Evolutionary conservation across 1,140 invertebrate species (phyloP).

Genomic region (Drosophila bocki): DNA sequence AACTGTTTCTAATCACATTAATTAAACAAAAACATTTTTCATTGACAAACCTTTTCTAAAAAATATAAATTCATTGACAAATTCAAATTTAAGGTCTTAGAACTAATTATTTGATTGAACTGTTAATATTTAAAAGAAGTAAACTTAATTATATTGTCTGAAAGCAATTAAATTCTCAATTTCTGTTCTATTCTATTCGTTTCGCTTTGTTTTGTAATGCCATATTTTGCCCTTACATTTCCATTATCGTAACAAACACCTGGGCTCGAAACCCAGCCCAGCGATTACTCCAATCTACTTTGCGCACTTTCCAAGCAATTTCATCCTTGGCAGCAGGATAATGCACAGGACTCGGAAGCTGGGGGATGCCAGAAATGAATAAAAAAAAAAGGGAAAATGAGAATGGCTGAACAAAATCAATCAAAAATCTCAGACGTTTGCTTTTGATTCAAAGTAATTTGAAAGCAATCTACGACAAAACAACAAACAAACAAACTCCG

Average conservation of each 20-base stretch:
- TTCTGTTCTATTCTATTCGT: not conserved
- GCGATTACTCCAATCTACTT: slow-evolving; percentile 67
- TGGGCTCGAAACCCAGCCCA: not conserved
- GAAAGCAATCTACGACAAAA: slow-evolving; percentile 75
- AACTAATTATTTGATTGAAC: no score
- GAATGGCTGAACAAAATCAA: slow-evolving; percentile 69
- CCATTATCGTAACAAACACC: slow-evolving; percentile 32
- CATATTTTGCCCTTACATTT: slow-evolving; percentile 23
- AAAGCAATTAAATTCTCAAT: slow-evolving; percentile 1
- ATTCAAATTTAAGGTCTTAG: not conserved
- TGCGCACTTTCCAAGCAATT: slow-evolving; percentile 80
- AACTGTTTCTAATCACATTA: not conserved
- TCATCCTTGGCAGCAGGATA: slow-evolving; percentile 55
- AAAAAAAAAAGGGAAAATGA: slow-evolving; percentile 10
- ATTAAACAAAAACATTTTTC: not conserved
- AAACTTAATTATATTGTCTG: not conserved
- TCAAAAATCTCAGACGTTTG: slow-evolving; percentile 61
- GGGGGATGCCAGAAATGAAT: slow-evolving; percentile 26
- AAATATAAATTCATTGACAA: not conserved
- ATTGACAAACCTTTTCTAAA: not conserved
- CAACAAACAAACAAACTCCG: slow-evolving; percentile 63
- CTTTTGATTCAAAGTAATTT: slow-evolving; percentile 77
- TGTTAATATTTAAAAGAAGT: no score
- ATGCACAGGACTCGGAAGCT: slow-evolving; percentile 11
- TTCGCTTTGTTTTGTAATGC: slow-evolving; percentile 4